Evolutionary conservation across 2,888 invertebrate genomes (phyloP), one percentile per base, ranked within the genome.

Genomic region (Ashinkailepas kermadecensis): DNA sequence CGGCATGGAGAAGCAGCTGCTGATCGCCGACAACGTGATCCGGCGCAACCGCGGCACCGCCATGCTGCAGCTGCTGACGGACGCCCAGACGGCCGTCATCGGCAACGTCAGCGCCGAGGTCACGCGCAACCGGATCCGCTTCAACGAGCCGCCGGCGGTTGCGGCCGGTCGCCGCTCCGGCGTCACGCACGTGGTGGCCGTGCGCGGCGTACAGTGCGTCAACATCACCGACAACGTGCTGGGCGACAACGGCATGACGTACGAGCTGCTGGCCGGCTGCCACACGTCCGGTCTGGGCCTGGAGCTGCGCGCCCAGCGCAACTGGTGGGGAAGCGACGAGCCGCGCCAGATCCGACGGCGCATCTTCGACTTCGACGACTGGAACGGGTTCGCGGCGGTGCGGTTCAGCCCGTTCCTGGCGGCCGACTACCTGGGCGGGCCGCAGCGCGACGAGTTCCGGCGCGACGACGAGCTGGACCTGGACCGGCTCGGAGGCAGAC

Each of bases 281-380:
- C 86, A 91, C 86, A 96, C 97, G 0, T 95, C 97, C 0, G 93
- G 93, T 84, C 90, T 97, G 1, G 92, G 95, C 84, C 97, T 95
- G 86, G 91, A 91, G 78, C 89, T 99, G 82, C 94, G 98, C 86
- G 96, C 95, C 0, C 91, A 91, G 15, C 94, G 96, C 87, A 99
- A 99, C 87, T 99, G 96, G 95, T 99, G 99, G 99, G 99, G 98
- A 15, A 93, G 93, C 6, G 89, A 89, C 0, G 90, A 93, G 81
- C 92, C 94, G 81, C 89, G 88, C 8, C 90, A 90, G 82, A 99
- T 99, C 81, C 91, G 92, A 82, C 90, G 91, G 81, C 91, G 92
- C 86, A 97, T 99, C 85, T 98, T 99, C 87, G 99, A 99, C 88
- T 98, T 99, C 88, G 97, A 99, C 87, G 98, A 99, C 87, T 99